Evolutionary conservation across 30 jellyfish, hydroid and myxozoan species (phyloP).

Genomic region (Rhopilema esculentum): DNA sequence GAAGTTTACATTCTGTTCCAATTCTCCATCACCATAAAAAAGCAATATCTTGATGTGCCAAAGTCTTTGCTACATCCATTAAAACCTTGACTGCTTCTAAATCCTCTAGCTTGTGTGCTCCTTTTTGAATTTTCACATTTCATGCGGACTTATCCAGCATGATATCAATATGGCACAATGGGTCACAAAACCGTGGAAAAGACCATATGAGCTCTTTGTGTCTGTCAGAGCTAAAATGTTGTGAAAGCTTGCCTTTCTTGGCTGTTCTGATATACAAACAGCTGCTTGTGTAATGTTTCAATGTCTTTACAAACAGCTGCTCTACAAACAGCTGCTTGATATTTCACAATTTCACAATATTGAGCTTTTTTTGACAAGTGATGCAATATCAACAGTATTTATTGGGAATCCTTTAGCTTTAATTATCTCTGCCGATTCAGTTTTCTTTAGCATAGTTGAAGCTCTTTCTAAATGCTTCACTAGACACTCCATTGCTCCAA

Average conservation of each 20-base stretch:
- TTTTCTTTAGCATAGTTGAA: too few relatives aligned
- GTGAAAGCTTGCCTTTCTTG: slow-evolving; percentile 30
- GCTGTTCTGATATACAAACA: slow-evolving; percentile 24
- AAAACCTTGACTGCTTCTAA: slow-evolving; percentile 21
- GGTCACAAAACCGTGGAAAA: slow-evolving; percentile 39
- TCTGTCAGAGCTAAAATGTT: slow-evolving; percentile 42
- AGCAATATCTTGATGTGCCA: slow-evolving; percentile 42
- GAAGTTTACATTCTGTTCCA: slow-evolving; percentile 17
- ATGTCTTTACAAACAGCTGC: slow-evolving; percentile 11
- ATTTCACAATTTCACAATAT: too few relatives aligned
- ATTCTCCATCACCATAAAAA: slow-evolving; percentile 31
- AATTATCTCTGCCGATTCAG: too few relatives aligned
- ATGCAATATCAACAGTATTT: too few relatives aligned
- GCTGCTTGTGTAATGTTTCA: slow-evolving; percentile 17
- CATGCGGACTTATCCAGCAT: slow-evolving; percentile 28
- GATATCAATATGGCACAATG: slow-evolving; percentile 51
- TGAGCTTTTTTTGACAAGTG: too few relatives aligned
- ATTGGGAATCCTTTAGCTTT: too few relatives aligned
- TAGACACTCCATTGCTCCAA: too few relatives aligned
- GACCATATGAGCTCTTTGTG: slow-evolving; percentile 21
- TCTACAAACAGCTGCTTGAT: too few relatives aligned
- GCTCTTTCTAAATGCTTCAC: too few relatives aligned
- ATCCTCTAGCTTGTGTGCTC: slow-evolving; percentile 12
- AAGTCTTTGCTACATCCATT: slow-evolving; percentile 38
- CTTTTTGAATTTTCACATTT: slow-evolving; percentile 45